A percentile compares a stretch with the other conserved stretches of the same genome.
phyloP scores from a whole-genome alignment of 2,797 vertebrate species.

The Triplophysa yarkandensis region DNA sequence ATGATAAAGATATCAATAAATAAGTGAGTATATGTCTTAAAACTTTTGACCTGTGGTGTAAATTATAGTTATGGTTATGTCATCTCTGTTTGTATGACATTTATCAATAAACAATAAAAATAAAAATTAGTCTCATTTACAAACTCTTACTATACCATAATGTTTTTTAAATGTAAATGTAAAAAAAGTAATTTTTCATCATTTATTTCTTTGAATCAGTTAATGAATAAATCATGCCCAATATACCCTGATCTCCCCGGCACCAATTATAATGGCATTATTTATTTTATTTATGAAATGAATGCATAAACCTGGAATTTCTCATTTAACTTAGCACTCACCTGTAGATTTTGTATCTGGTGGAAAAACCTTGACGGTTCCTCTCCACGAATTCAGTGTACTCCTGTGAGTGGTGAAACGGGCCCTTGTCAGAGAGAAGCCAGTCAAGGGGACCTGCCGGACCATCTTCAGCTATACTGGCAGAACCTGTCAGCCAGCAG shows the following conservation, averaged over 20 bases:
- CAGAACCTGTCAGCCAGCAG: conserved; percentile 82
- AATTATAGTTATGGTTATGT: no score
- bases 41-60: no score
- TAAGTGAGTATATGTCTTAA: no score
- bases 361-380: conserved; percentile 95
- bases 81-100: no score
- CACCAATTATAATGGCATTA: not conserved
- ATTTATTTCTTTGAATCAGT: not conserved
- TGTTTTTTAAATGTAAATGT: no score
- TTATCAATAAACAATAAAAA: no score
- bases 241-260: not conserved
- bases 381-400: conserved; percentile 98
- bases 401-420: conserved; percentile 95
- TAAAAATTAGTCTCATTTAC: no score
- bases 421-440: conserved; percentile 98
- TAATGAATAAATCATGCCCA: not conserved
- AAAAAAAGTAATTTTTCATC: not conserved
- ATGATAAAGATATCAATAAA: no score
- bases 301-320: not conserved
- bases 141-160: no score
- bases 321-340: conserved; percentile 63
- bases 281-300: not conserved
- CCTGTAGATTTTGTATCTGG: conserved; percentile 99
- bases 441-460: conserved; percentile 94
- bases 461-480: conserved; percentile 87